These are phyloP conservation scores for Sycophila sp. DNA, from an alignment of 1,140 invertebrate genomes.

Conservation along the genomic window DNA sequence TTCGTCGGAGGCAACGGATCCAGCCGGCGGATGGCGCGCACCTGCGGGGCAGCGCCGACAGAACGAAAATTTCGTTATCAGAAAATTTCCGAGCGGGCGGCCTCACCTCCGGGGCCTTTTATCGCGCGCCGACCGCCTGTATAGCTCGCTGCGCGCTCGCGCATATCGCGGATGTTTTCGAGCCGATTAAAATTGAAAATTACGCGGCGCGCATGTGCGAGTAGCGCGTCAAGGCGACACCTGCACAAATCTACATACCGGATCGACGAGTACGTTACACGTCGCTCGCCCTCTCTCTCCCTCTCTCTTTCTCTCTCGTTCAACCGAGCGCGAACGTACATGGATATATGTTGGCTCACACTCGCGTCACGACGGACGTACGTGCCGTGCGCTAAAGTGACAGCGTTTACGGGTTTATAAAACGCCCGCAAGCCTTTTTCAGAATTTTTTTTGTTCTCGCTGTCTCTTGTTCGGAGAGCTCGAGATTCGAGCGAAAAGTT, in stretches of 20 bases:
- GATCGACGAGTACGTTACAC: constrained; percentile 46
- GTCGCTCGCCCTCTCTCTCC: background rate
- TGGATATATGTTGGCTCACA: constrained; percentile 1
- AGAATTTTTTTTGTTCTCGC: background rate
- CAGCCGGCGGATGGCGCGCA: too few relatives aligned
- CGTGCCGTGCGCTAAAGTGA: constrained; percentile 27
- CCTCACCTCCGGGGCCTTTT: too few relatives aligned
- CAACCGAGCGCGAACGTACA: too few relatives aligned
- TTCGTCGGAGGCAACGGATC: too few relatives aligned
- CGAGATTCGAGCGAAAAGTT: too few relatives aligned
- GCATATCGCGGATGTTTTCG: constrained; percentile 43
- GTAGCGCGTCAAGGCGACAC: constrained; percentile 45
- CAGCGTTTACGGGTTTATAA: constrained; percentile 20
- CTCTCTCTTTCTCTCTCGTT: too few relatives aligned
- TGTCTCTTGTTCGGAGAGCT: background rate
- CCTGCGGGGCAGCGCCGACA: too few relatives aligned
- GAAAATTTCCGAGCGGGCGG: too few relatives aligned
- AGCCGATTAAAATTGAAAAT: constrained; percentile 53
- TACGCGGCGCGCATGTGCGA: constrained; percentile 24
- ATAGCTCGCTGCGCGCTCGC: constrained; percentile 1
- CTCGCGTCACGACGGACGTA: constrained; percentile 9
- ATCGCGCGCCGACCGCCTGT: too few relatives aligned
- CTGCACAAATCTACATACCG: constrained; percentile 58
- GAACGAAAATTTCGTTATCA: too few relatives aligned
- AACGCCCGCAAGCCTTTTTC: background rate